phyloP scores from a whole-genome alignment of 2,113 vertebrate species.

The Prunella fulvescens region DNA sequence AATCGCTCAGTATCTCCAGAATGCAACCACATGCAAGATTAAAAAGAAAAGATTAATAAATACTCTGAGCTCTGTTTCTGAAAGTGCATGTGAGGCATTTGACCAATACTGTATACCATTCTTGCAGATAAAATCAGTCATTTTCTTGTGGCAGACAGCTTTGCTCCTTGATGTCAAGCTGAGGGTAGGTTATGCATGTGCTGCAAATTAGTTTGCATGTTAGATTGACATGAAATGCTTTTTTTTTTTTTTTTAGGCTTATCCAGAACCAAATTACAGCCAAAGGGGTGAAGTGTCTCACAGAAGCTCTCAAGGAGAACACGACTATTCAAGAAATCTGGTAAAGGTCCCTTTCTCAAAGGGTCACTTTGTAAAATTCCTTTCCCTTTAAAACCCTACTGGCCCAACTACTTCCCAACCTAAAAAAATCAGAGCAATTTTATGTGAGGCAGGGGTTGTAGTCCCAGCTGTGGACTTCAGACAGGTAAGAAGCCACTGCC shows the following conservation, averaged over 20 bases:
- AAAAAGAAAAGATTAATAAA: neutral
- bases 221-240: neutral
- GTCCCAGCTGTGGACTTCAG: neutral
- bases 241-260: conserved; percentile 67
- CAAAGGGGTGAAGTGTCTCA: conserved; percentile 67
- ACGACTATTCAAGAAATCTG: conserved; percentile 75
- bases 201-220: neutral
- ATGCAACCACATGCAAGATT: neutral
- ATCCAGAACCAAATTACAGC: conserved; percentile 79
- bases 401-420: neutral
- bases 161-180: neutral
- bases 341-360: conserved; percentile 55
- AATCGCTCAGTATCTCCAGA: neutral
- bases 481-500: neutral
- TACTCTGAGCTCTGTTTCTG: neutral
- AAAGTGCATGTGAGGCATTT: neutral
- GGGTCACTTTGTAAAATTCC: neutral
- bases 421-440: neutral
- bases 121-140: neutral
- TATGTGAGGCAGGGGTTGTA: neutral
- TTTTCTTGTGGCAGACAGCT: neutral
- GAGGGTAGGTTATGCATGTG: accelerated
- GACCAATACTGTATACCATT: neutral
- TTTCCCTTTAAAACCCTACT: neutral
- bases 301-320: conserved; percentile 69